Conservation (phyloP, 2,888 invertebrate species). For the Diplolepis rosae region DNA sequence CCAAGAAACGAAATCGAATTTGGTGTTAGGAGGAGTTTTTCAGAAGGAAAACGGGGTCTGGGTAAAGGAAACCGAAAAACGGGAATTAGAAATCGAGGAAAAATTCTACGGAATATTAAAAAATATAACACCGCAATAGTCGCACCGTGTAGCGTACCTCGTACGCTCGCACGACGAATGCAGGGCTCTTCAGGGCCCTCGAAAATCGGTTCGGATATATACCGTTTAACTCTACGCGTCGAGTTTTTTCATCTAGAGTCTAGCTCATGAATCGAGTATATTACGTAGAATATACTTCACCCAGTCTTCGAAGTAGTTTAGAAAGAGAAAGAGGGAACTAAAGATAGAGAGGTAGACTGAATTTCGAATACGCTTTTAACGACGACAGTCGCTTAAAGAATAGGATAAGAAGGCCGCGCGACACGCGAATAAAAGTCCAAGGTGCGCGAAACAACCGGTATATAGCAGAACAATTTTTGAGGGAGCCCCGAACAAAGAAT, state of each 20-base stretch:
- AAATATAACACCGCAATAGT: constrained; percentile 61
- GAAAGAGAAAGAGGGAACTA: background rate
- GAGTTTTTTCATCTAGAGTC: constrained; percentile 16
- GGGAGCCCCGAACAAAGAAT: constrained; percentile 53
- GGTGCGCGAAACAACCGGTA: constrained; percentile 41
- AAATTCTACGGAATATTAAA: constrained; percentile 58
- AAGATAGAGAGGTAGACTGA: background rate
- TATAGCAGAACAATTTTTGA: constrained; percentile 60
- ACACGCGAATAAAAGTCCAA: background rate
- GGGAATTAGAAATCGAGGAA: constrained; percentile 34
- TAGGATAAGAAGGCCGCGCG: background rate
- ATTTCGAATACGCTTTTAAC: background rate
- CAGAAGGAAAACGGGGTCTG: background rate
- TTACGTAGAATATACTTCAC: background rate
- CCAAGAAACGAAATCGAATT: constrained; percentile 35
- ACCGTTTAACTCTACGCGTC: constrained; percentile 41
- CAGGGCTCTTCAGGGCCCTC: constrained; percentile 60
- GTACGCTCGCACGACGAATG: constrained; percentile 55
- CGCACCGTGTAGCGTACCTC: constrained; percentile 34
- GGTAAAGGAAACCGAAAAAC: constrained; percentile 1
- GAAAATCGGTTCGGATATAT: constrained; percentile 58
- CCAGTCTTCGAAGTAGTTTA: constrained; percentile 8
- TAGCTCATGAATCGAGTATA: background rate
- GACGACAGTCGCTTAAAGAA: constrained; percentile 3
- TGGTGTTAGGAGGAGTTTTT: background rate